Evolutionary conservation across 64 coral and sea anemone genomes (phyloP), one percentile per base, ranked within the genome.

Genomic region (Actinia equina): DNA sequence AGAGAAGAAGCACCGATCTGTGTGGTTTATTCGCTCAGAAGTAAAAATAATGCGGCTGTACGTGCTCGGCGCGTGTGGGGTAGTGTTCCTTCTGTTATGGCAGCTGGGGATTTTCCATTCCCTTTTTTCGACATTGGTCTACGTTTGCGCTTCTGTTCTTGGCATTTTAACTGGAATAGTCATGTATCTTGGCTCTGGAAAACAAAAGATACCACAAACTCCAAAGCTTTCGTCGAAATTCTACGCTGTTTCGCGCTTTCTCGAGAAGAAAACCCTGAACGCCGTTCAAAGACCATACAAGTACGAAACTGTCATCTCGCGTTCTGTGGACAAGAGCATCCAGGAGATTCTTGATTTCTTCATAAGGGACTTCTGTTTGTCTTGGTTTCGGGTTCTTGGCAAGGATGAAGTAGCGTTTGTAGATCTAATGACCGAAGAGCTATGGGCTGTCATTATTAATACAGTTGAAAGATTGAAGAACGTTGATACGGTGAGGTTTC

Each of bases 331-430:
- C 86, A 95, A 95, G 23, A 90, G 89, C n/a, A 89, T 99, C 61
- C 97, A 99, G 57, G 97, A 95, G 55, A 85, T 99, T 53, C 93
- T 99, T 91, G 97, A 99, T 52, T 88, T 95, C 18, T 99, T 99
- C 59, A 90, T 99, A 51, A 91, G 93, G 19, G 97, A 99, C 87
- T 99, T 99, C 70, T 99, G 97, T 79, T 92, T 99, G 46, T 99
- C 97, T 15, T 99, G 97, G 97, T 99, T 95, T 77, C 88, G 86
- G 22, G 88, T 80, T 79, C 86, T 99, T 49, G 93, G 97, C 26
- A 99, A 95, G 65, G 97, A 99, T 46, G 97, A 99, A 77, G 85
- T 91, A 25, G 91, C 97, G 17, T 99, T 99, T 51, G 88, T 88
- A 46, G 97, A 99, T 71, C 52, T 95, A 2, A 61, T 99, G 30